phyloP scores from a whole-genome alignment of 2,113 vertebrate genomes.

The Pteruthius melanotis region DNA sequence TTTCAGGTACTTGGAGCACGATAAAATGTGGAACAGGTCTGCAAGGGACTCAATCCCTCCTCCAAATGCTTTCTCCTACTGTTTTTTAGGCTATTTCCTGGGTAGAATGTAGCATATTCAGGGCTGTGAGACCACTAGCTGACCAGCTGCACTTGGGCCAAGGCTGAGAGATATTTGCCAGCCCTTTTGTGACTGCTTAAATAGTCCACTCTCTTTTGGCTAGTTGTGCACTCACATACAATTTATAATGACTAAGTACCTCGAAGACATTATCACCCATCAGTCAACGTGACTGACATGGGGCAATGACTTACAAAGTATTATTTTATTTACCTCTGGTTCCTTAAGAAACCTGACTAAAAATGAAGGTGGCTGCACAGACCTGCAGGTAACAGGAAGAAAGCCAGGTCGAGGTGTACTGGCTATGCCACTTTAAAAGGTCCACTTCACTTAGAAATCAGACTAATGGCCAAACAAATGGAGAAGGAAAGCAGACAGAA shows the following conservation, averaged over 20 bases:
- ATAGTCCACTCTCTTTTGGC: neutral
- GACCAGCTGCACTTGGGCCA: neutral
- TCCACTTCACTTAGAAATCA: neutral
- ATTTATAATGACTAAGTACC: neutral
- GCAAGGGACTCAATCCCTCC: neutral
- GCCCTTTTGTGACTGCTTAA: neutral
- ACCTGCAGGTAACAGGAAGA: neutral
- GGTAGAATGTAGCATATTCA: neutral
- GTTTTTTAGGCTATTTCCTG: neutral
- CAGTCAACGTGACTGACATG: neutral
- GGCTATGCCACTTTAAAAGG: neutral
- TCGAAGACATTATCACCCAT: neutral
- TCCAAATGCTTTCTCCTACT: neutral
- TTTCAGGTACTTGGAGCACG: neutral
- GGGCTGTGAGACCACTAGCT: neutral
- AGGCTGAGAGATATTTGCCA: neutral
- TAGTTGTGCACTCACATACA: neutral
- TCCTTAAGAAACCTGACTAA: neutral
- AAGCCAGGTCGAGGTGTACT: neutral
- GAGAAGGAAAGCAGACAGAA: neutral
- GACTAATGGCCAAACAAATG: neutral
- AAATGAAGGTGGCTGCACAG: neutral
- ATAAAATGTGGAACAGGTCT: neutral
- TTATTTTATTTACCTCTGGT: neutral
- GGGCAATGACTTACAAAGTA: neutral